phyloP scores from a whole-genome alignment of 2,113 vertebrate genomes.

The Penelope pileata region DNA sequence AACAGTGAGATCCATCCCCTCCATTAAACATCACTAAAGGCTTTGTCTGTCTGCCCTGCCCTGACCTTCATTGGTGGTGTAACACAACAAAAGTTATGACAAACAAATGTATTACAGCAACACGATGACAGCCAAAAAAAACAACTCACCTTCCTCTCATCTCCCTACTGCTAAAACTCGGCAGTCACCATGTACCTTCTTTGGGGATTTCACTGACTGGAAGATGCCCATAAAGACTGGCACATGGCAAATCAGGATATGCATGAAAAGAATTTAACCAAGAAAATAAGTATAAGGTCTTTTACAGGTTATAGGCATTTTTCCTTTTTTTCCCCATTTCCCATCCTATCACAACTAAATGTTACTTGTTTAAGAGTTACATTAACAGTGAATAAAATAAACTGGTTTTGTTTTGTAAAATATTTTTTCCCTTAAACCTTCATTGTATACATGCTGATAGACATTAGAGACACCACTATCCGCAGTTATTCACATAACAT shows the following conservation, averaged over 20 bases:
- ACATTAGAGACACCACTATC: not conserved
- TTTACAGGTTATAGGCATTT: not conserved
- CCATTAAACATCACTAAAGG: not conserved
- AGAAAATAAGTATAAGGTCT: not conserved
- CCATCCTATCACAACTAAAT: not conserved
- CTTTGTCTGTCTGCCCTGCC: not conserved
- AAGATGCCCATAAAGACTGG: not conserved
- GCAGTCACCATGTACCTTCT: accelerated
- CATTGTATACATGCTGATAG: not conserved
- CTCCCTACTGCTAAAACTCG: accelerated
- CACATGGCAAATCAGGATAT: not conserved
- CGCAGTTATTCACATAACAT: not conserved
- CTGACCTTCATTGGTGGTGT: not conserved
- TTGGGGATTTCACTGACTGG: not conserved
- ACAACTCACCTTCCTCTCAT: not conserved
- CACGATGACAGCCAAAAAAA: too few relatives aligned
- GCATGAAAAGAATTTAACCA: not conserved
- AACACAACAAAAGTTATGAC: not conserved
- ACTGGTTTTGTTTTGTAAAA: not conserved
- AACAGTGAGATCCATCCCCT: not conserved
- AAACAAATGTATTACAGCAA: not conserved
- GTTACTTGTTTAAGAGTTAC: not conserved
- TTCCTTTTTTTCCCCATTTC: not conserved
- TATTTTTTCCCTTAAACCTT: not conserved
- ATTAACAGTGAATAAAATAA: not conserved